phyloP scores from a whole-genome alignment of 1,140 invertebrate genomes.

The Drosophila equinoxialis region DNA sequence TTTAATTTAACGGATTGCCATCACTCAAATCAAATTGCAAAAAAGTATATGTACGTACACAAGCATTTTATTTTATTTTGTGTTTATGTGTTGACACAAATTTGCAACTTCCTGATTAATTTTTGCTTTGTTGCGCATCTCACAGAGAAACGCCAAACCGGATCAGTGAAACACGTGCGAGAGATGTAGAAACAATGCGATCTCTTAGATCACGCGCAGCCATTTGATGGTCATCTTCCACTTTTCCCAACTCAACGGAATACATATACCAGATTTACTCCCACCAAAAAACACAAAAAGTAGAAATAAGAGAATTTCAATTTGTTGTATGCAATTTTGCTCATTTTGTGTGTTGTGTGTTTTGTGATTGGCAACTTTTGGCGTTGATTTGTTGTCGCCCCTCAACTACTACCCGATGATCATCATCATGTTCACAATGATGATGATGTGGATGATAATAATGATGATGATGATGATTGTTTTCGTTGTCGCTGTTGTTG shows the following conservation, averaged over 20 bases:
- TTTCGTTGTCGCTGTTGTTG: not conserved
- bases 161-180: not conserved
- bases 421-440: not conserved
- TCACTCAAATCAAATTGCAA: not conserved
- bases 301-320: not conserved
- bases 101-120: slow-evolving; percentile 74
- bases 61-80: not conserved
- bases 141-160: not conserved
- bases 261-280: not conserved
- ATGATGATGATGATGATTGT: not conserved
- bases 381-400: slow-evolving; percentile 9
- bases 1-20: slow-evolving; percentile 6
- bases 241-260: not conserved
- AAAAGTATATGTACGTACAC: not conserved
- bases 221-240: slow-evolving; percentile 4
- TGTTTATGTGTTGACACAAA: slow-evolving; percentile 51
- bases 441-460: not conserved
- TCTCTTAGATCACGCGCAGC: slow-evolving; percentile 4
- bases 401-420: not conserved
- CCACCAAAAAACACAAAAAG: not conserved
- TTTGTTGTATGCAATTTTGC: not conserved
- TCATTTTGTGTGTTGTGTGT: slow-evolving; percentile 4
- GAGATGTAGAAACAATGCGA: not conserved
- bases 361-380: slow-evolving; percentile 8
- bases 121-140: slow-evolving; percentile 36